A percentile compares a stretch with the other conserved stretches of the same genome.
These are phyloP conservation scores for Apocheima hispidaria DNA, from an alignment of 2,888 invertebrate species.

Conservation along the genomic window DNA sequence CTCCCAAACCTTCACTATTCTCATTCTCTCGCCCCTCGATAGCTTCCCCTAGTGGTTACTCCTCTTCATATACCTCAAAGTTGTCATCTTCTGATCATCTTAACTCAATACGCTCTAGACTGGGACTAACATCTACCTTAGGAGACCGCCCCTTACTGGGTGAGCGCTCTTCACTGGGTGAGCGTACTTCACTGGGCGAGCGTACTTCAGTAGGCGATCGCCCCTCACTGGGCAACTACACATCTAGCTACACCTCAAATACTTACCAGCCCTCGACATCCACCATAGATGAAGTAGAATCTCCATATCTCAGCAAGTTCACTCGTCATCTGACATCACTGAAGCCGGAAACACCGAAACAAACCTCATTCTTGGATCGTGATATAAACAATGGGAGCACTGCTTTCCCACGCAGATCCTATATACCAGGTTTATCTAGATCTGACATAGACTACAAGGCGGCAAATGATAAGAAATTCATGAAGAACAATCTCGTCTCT, in stretches of 20 bases:
- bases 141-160: slow-evolving; percentile 69
- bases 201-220: slow-evolving; percentile 53
- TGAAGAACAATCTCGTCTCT: slow-evolving; percentile 88
- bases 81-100: slow-evolving; percentile 81
- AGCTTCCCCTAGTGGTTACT: slow-evolving; percentile 58
- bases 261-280: slow-evolving; percentile 73
- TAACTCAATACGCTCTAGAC: slow-evolving; percentile 85
- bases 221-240: slow-evolving; percentile 64
- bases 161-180: not conserved
- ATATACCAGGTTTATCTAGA: slow-evolving; percentile 70
- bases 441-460: slow-evolving; percentile 76
- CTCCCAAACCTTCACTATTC: slow-evolving; percentile 70
- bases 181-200: not conserved
- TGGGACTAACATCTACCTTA: slow-evolving; percentile 81
- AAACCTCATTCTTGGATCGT: slow-evolving; percentile 63
- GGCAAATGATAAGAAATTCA: slow-evolving; percentile 78
- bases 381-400: slow-evolving; percentile 76
- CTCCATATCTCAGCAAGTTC: slow-evolving; percentile 90
- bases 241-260: slow-evolving; percentile 63
- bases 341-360: slow-evolving; percentile 72
- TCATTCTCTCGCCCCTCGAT: slow-evolving; percentile 77
- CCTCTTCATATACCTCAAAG: slow-evolving; percentile 63
- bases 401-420: slow-evolving; percentile 71
- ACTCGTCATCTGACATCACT: slow-evolving; percentile 86
- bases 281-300: slow-evolving; percentile 85